Evolutionary conservation across 2,797 vertebrate species (phyloP).

Genomic region (Lates japonicus): DNA sequence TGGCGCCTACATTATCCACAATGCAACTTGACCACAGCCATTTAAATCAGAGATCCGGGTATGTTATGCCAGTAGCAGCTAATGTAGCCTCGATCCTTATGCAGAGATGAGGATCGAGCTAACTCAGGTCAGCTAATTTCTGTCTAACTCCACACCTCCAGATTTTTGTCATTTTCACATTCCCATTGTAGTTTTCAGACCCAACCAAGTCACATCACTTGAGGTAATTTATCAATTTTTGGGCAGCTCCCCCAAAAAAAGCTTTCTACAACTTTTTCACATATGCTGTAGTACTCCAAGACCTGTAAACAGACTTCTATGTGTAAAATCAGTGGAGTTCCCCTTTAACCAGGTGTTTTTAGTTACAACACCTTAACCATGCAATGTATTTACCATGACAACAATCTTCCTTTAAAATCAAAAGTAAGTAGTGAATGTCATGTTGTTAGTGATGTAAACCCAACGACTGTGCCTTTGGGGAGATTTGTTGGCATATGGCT

Average conservation of each 20-base stretch:
- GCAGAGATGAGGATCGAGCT: not conserved
- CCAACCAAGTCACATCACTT: not conserved
- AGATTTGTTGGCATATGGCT: slow-evolving; percentile 13
- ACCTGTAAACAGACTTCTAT: not conserved
- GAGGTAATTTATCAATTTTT: not conserved
- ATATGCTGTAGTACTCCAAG: not conserved
- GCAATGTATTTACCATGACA: not conserved
- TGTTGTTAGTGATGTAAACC: not conserved
- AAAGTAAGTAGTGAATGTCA: not conserved
- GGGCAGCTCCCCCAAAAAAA: not conserved
- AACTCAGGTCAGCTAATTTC: not conserved
- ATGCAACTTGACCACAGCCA: not conserved
- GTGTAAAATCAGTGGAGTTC: not conserved
- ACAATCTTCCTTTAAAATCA: not conserved
- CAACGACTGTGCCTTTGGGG: not conserved
- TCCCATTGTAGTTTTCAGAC: not conserved
- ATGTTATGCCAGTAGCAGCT: not conserved
- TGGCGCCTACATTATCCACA: not conserved
- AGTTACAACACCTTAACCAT: not conserved
- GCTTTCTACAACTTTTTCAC: not conserved
- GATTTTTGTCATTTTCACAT: not conserved
- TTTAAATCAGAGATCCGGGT: not conserved
- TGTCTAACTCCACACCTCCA: not conserved
- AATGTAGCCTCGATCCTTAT: not conserved
- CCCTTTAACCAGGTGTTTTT: not conserved